A percentile compares a stretch with the other conserved stretches of the same genome.
phyloP scores from a whole-genome alignment of 2,888 invertebrate genomes.

The Allolobophora icterica region DNA sequence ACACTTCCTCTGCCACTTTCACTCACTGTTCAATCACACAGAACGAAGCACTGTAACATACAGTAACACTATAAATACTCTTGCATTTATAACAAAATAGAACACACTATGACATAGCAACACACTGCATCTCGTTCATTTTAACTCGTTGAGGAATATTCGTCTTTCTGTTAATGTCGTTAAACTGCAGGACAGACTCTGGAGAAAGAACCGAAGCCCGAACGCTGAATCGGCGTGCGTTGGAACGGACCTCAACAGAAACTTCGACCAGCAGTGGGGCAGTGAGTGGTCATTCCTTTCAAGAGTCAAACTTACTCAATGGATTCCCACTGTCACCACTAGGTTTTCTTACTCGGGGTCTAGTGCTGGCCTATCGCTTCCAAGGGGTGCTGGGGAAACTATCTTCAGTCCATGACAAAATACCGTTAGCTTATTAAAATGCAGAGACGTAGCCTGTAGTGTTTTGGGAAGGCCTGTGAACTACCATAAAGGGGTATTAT shows the following conservation, averaged over 20 bases:
- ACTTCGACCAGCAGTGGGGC: slow-evolving; percentile 44
- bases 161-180: background rate
- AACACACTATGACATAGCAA: background rate
- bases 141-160: background rate
- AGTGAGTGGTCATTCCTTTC: slow-evolving; percentile 23
- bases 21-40: too few species aligned
- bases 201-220: slow-evolving; percentile 42
- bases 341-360: background rate
- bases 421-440: too few species aligned
- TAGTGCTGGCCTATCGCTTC: too few species aligned
- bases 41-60: too few species aligned
- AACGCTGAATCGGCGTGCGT: slow-evolving; percentile 35
- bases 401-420: too few species aligned
- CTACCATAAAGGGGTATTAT: too few species aligned
- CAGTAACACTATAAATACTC: too few species aligned
- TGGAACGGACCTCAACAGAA: slow-evolving; percentile 49
- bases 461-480: too few species aligned
- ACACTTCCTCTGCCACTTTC: too few species aligned
- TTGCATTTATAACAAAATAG: background rate
- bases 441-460: too few species aligned
- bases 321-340: too few species aligned
- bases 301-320: background rate
- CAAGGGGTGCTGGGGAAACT: too few species aligned
- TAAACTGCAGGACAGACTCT: slow-evolving; percentile 39
- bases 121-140: background rate